phyloP scores from a whole-genome alignment of 2,888 invertebrate genomes.

The Dasypogon diadema region DNA sequence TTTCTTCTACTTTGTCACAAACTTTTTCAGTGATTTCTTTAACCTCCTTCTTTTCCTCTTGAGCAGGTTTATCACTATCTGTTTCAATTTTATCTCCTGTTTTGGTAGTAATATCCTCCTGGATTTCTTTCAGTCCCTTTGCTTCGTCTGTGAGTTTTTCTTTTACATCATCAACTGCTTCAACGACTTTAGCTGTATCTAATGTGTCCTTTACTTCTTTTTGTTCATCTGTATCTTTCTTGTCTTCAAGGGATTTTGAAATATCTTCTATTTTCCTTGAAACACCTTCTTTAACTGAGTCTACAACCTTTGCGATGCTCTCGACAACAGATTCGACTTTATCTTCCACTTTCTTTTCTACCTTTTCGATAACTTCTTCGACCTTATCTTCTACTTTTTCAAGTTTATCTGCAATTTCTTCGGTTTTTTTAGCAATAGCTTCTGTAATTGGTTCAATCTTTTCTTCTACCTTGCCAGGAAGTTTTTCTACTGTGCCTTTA shows the following conservation, averaged over 20 bases:
- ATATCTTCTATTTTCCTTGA: too few relatives aligned
- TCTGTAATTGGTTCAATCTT: too few relatives aligned
- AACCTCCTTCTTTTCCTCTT: not conserved
- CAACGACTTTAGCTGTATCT: not conserved
- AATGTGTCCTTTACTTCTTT: not conserved
- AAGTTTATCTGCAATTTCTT: not conserved
- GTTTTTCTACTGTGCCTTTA: too few relatives aligned
- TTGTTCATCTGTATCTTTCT: not conserved
- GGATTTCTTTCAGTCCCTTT: too few relatives aligned
- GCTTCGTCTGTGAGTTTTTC: not conserved
- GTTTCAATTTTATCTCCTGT: not conserved
- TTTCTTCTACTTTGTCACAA: not conserved
- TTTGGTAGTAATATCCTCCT: not conserved
- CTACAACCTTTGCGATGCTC: not conserved
- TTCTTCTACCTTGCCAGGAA: too few relatives aligned
- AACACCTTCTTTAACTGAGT: conserved; percentile 8
- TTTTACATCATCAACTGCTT: conserved; percentile 46
- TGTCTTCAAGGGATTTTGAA: too few relatives aligned
- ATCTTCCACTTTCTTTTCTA: not conserved
- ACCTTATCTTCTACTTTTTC: not conserved
- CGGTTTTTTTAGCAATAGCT: not conserved
- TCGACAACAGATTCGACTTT: not conserved
- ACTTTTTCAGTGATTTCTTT: not conserved
- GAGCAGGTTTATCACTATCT: not conserved
- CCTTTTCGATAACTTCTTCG: not conserved